Evolutionary conservation across 2,888 invertebrate species (phyloP).

Genomic region (Leptinotarsa rubiginosa): DNA sequence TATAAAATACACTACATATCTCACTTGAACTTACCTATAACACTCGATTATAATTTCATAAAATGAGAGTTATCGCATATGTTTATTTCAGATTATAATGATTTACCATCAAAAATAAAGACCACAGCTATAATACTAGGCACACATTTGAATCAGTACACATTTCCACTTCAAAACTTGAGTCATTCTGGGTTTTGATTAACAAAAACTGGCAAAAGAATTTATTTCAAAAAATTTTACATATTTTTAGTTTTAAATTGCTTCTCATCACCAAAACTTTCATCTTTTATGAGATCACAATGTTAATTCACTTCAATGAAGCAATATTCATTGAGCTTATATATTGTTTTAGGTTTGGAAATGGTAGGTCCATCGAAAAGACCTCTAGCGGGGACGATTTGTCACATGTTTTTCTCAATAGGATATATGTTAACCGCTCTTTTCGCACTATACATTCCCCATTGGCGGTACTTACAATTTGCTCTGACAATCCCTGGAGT

Average conservation of each 20-base stretch:
- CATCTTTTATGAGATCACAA: too few species aligned
- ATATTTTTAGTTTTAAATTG: too few species aligned
- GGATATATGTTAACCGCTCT: slow-evolving; percentile 78
- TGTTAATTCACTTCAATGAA: too few species aligned
- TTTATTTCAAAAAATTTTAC: too few species aligned
- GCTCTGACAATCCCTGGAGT: slow-evolving; percentile 77
- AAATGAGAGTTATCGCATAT: not conserved
- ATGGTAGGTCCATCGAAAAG: slow-evolving; percentile 77
- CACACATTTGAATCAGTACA: too few species aligned
- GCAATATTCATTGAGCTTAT: not conserved
- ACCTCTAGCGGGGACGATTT: slow-evolving; percentile 77
- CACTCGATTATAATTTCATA: too few species aligned
- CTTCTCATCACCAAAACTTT: too few species aligned
- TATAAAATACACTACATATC: too few species aligned
- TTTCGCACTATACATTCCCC: slow-evolving; percentile 75
- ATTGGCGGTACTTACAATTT: slow-evolving; percentile 79
- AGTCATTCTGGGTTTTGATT: not conserved
- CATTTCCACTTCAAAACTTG: not conserved
- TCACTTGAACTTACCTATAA: too few species aligned
- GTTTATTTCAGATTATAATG: not conserved
- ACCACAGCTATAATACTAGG: too few species aligned
- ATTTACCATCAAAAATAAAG: not conserved
- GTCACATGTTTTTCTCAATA: slow-evolving; percentile 80
- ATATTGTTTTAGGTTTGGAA: slow-evolving; percentile 69
- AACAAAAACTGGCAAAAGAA: too few species aligned